Conservation (phyloP, 2,797 vertebrate genomes). For the Tokudaia muenninki region DNA sequence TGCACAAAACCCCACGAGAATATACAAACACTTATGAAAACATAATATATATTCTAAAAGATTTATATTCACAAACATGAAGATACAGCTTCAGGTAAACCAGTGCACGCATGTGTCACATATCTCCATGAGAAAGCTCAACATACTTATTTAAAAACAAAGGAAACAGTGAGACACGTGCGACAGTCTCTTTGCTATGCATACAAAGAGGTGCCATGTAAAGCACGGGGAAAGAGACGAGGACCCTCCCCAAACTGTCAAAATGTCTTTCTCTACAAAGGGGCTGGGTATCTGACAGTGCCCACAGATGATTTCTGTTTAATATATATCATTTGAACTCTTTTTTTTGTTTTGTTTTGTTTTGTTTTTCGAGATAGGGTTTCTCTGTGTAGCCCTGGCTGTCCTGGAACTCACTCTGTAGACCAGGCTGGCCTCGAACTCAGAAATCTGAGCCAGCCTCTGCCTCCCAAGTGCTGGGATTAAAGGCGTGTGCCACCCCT, state of each 20-base stretch:
- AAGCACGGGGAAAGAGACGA: not conserved
- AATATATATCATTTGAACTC: not conserved
- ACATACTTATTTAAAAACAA: not conserved
- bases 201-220: not conserved
- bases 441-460: too few relatives aligned
- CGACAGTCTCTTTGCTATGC: not conserved
- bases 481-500: too few relatives aligned
- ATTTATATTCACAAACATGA: not conserved
- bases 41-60: not conserved
- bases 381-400: too few relatives aligned
- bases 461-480: too few relatives aligned
- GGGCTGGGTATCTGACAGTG: not conserved
- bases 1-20: not conserved
- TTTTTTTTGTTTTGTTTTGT: too few relatives aligned
- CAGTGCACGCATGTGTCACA: not conserved
- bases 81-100: not conserved
- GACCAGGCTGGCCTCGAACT: too few relatives aligned
- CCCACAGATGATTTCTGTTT: not conserved
- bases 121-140: not conserved
- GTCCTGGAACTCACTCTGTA: too few relatives aligned
- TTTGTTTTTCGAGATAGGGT: too few relatives aligned
- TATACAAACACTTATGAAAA: not conserved
- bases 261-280: not conserved
- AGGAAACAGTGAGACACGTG: not conserved
- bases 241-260: too few relatives aligned